phyloP scores from a whole-genome alignment of 2,888 invertebrate species.

The Mythimna loreyi region DNA sequence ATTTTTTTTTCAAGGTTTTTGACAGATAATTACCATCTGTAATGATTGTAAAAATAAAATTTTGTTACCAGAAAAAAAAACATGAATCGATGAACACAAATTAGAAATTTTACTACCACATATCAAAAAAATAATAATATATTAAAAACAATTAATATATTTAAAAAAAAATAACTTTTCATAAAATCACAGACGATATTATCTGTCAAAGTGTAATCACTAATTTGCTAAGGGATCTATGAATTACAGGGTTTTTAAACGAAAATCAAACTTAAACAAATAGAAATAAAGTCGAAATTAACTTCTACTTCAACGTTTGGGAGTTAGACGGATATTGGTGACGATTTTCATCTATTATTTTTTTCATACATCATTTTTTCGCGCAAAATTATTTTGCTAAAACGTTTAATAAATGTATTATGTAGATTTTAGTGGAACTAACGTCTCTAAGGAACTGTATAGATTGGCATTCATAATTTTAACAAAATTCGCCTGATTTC shows the following conservation, averaged over 20 bases:
- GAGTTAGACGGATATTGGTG: conserved; percentile 76
- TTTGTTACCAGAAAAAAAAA: not conserved
- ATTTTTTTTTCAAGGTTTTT: conserved; percentile 71
- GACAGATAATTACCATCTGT: conserved; percentile 73
- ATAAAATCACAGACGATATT: conserved; percentile 61
- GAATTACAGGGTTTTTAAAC: conserved; percentile 85
- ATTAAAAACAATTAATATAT: conserved; percentile 33
- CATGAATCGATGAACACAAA: conserved; percentile 26
- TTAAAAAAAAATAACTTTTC: conserved; percentile 41
- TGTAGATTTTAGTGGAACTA: not conserved
- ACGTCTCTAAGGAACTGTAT: not conserved
- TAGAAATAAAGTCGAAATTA: conserved; percentile 64
- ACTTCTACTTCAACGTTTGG: conserved; percentile 61
- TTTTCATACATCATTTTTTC: conserved; percentile 60
- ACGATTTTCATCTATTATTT: conserved; percentile 69
- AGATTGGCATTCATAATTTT: not conserved
- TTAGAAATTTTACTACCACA: conserved; percentile 18
- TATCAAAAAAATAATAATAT: conserved; percentile 4
- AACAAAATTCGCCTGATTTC: not conserved
- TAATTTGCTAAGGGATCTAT: conserved; percentile 89
- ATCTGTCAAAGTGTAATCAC: conserved; percentile 79
- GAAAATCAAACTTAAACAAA: conserved; percentile 62
- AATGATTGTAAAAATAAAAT: not conserved
- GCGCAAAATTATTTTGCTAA: conserved; percentile 53
- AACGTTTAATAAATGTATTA: not conserved